Base-by-base conservation (phyloP, 2,113 vertebrate species). In the Gallinago paraguaiae region DNA sequence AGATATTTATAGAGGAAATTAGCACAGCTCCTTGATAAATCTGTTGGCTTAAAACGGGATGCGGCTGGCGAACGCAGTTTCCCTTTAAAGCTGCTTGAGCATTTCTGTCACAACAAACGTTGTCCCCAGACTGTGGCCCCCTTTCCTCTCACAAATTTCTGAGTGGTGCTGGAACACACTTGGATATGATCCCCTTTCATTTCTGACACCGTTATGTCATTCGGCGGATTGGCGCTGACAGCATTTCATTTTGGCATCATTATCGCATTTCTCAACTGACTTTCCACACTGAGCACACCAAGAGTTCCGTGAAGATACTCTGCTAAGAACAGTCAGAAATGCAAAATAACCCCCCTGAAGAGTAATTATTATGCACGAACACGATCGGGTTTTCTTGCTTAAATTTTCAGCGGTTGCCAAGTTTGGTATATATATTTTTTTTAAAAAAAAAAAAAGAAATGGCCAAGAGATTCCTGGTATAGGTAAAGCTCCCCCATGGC, bases 61-160 rank as follows among this genome's bases (percentile, higher is more conserved):
- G 87, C 12, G 30, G 72, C 74, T 94, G 95, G 82, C 83, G 91
- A 94, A 96, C 13, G 68, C 48, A 39, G 90, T 94, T 97, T 97
- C 92, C 92, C 88, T 97, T 96, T 93, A 82, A 95, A 96, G 83
- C 91, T 96, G 69, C 95, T 93, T 93, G 81, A 97, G 79, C 78
- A 93, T 90, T 96, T 97, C 97, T 98, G 97, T 98, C 98, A 97
- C 95, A 98, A 97, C 96, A 98, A 98, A 97, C 76, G 64, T 95
- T 97, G 96, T 93, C 93, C 96, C 95, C 69, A 86, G 92, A 50
- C 86, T 86, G 94, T 96, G 94, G 95, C 88, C 97, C 89, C 86
- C 70, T 95, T 97, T 96, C 95, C 96, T 95, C 96, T 95, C 93
- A 92, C 91, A 92, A 92, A 94, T 95, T 97, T 97, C 97, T 94